phyloP scores from a whole-genome alignment of 1,140 invertebrate genomes.

The Dreissena polymorpha region DNA sequence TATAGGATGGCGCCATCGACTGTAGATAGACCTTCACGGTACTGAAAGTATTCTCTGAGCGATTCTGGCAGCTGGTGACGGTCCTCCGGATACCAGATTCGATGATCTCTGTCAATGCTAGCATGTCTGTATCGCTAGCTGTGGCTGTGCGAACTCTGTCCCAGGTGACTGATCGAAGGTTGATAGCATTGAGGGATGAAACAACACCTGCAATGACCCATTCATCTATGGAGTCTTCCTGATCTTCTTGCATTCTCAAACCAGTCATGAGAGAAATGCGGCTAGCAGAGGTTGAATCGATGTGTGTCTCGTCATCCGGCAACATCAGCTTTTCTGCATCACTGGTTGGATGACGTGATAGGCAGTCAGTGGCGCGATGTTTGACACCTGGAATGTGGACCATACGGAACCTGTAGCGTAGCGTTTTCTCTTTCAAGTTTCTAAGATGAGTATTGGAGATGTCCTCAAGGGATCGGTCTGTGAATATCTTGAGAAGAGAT shows the following conservation, averaged over 20 bases:
- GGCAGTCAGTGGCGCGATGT: conserved; percentile 42
- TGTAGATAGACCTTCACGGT: conserved; percentile 37
- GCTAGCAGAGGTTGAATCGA: neutral
- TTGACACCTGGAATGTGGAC: conserved; percentile 55
- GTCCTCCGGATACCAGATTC: conserved; percentile 51
- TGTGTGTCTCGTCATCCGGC: conserved; percentile 30
- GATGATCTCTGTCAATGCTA: neutral
- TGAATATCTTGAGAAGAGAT: conserved; percentile 56
- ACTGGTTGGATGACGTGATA: conserved; percentile 47
- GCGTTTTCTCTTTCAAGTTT: conserved; percentile 61
- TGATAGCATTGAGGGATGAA: neutral
- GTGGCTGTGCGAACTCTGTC: conserved; percentile 44
- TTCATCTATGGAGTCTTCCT: neutral
- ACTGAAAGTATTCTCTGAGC: conserved; percentile 54
- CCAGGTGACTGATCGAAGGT: conserved; percentile 49
- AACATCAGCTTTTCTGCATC: conserved; percentile 20
- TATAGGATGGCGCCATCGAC: conserved; percentile 55
- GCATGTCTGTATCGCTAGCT: conserved; percentile 55
- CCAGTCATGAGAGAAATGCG: neutral
- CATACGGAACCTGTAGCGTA: conserved; percentile 52
- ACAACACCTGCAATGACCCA: neutral
- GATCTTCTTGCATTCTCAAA: neutral
- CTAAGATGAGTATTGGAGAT: conserved; percentile 54
- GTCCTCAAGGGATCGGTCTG: conserved; percentile 52
- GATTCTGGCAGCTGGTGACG: conserved; percentile 20